Evolutionary conservation across 2,797 vertebrate genomes (phyloP), one percentile per base, ranked within the genome.

Genomic region (Geotrypetes seraphini): DNA sequence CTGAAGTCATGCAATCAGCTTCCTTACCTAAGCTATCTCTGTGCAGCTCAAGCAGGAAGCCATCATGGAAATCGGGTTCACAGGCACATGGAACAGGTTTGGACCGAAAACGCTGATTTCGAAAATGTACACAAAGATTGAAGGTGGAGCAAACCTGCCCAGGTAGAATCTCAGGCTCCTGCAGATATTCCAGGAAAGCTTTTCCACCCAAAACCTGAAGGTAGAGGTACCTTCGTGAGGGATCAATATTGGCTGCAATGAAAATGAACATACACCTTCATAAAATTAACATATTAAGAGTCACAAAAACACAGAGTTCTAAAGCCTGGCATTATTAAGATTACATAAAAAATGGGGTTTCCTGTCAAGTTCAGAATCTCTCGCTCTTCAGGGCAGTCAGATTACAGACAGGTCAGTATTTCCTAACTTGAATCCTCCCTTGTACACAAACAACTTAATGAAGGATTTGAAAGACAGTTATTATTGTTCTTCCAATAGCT

Each of bases 111-210:
- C 96, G 91, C 54, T 99, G 96, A 55, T 90, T 93, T 60, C 91
- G 87, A 58, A 95, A 98, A 68, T 96, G 88, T 32, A 99, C 71
- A 70, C 85, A 87, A 43, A 99, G 81, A 7, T 78, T 94, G 57
- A 95, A 95, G 2, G 89, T 95, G 12, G 90, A 88, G 64, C 84
- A 90, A 39, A 84, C 66, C 57, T 96, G 93, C 47, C 93, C 92
- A 27, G 92, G 92, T 66, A 95, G 76, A 60, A 88, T 88, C 35
- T 92, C 89, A 0, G 86, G 86, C 53, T 96, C 93, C 60, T 97
- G 91, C 22, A 99, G 85, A 64, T 98, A 92, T 46, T 99, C 96
- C 60, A 99, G 77, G 66, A 99, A 99, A 48, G 96, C 96, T 66
- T 90, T 96, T 42, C 96, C 96, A 51, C 90, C 88, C 52, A 95